Evolutionary conservation across 2,113 vertebrate genomes (phyloP).

Genomic region (Hemibagrus wyckioides): DNA sequence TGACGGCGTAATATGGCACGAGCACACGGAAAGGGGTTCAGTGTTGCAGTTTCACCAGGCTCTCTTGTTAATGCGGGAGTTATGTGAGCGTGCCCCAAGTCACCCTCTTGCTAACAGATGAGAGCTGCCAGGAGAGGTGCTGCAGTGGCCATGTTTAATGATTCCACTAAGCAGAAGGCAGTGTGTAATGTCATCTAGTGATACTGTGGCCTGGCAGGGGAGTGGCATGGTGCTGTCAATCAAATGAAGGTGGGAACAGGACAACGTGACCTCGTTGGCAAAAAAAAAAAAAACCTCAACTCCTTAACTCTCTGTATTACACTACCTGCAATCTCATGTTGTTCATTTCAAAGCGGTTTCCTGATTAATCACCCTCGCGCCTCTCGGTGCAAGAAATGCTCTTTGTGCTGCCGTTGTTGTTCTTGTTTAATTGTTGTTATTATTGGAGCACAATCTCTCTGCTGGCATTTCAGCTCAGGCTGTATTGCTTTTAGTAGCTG

Average conservation of each 20-base stretch:
- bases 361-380: slow-evolving; percentile 40
- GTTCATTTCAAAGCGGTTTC: slow-evolving; percentile 15
- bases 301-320: not conserved
- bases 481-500: slow-evolving; percentile 20
- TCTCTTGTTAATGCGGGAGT: slow-evolving; percentile 31
- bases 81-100: not conserved
- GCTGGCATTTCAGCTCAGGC: slow-evolving; percentile 35
- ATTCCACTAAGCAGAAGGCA: slow-evolving; percentile 35
- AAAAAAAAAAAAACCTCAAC: not conserved
- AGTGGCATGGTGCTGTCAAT: slow-evolving; percentile 11
- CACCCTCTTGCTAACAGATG: slow-evolving; percentile 39
- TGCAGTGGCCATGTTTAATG: slow-evolving; percentile 44
- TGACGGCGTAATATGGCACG: slow-evolving; percentile 33
- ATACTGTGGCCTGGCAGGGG: slow-evolving; percentile 6
- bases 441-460: slow-evolving; percentile 34
- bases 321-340: not conserved
- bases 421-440: slow-evolving; percentile 20
- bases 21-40: slow-evolving; percentile 15
- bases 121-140: slow-evolving; percentile 41
- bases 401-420: slow-evolving; percentile 36
- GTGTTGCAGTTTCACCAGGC: slow-evolving; percentile 20
- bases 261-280: not conserved
- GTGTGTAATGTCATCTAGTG: slow-evolving; percentile 31
- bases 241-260: not conserved
- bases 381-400: slow-evolving; percentile 18